Evolutionary conservation across 2,888 invertebrate species (phyloP).

Genomic region (Falcaria lacertinaria): DNA sequence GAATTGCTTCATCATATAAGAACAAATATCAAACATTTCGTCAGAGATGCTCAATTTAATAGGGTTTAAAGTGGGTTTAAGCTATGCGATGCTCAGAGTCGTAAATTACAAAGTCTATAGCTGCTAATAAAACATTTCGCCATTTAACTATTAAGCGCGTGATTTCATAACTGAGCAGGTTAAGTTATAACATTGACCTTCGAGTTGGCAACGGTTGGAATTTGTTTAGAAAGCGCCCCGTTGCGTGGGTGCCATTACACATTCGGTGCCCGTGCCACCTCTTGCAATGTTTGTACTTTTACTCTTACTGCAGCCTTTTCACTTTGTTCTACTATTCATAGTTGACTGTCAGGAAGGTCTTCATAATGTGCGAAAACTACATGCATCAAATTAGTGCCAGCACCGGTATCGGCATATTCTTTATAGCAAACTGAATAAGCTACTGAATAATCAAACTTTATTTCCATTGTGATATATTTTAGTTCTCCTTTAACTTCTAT

Average conservation of each 20-base stretch:
- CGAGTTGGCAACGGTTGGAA: conserved; percentile 13
- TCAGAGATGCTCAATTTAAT: background rate
- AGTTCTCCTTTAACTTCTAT: no score
- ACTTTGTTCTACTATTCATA: conserved; percentile 10
- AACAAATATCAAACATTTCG: background rate
- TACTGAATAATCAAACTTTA: no score
- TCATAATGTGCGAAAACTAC: background rate
- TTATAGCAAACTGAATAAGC: no score
- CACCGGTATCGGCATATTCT: no score
- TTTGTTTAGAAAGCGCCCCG: conserved; percentile 17
- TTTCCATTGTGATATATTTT: no score
- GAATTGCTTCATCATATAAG: no score
- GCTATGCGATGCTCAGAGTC: background rate
- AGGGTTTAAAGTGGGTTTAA: background rate
- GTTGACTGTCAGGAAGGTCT: background rate
- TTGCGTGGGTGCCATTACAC: conserved; percentile 32
- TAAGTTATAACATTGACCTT: conserved; percentile 19
- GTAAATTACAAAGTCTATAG: background rate
- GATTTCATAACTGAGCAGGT: conserved; percentile 1
- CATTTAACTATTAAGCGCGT: background rate
- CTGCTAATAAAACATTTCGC: background rate
- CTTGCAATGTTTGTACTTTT: conserved; percentile 51
- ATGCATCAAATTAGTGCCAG: no score
- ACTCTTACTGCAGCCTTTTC: conserved; percentile 43
- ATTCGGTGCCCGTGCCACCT: conserved; percentile 29